phyloP scores from a whole-genome alignment of 2,113 vertebrate genomes.

The Lagopus leucura region DNA sequence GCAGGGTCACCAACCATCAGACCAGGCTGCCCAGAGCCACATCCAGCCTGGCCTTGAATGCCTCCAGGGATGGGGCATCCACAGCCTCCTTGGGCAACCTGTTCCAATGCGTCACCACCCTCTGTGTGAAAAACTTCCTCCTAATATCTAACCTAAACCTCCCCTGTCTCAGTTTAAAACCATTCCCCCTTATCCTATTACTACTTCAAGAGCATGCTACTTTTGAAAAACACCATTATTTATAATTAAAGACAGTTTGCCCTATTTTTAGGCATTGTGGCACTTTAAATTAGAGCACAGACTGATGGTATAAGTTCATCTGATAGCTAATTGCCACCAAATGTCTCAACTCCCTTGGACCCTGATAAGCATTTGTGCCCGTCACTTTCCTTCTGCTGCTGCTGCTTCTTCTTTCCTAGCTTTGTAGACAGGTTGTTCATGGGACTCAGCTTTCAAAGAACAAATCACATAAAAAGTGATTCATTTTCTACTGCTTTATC shows the following conservation, averaged over 20 bases:
- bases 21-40: too few relatives aligned
- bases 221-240: neutral
- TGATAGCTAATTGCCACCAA: neutral
- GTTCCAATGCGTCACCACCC: too few relatives aligned
- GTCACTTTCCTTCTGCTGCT: neutral
- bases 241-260: neutral
- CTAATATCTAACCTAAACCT: too few relatives aligned
- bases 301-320: neutral
- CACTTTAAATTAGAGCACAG: neutral
- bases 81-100: too few relatives aligned
- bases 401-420: neutral
- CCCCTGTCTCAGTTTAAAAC: too few relatives aligned
- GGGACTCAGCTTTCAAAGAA: neutral
- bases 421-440: accelerated
- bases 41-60: too few relatives aligned
- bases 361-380: accelerated
- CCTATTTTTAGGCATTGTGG: neutral
- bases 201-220: accelerated
- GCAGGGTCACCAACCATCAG: too few relatives aligned
- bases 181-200: too few relatives aligned
- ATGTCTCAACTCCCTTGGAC: neutral
- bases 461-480: neutral
- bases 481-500: neutral
- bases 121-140: too few relatives aligned
- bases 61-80: too few relatives aligned